These are phyloP conservation scores for Pomacea maculata DNA, from an alignment of 1,140 invertebrate genomes.

Conservation along the genomic window DNA sequence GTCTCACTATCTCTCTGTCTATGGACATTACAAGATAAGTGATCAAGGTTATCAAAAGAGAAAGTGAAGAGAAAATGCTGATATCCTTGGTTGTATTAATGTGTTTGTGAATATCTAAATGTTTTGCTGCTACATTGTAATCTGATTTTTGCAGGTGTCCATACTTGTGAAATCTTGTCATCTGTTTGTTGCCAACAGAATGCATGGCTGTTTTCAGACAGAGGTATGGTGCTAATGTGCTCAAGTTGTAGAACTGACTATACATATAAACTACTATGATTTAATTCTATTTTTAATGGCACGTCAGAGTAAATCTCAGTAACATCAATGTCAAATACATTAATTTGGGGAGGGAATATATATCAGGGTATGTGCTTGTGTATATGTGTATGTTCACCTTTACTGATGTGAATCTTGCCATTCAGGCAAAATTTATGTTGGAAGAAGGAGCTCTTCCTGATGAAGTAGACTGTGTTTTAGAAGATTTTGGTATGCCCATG, in stretches of 20 bases:
- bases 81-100: no score
- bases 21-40: no score
- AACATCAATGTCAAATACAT: no score
- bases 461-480: conserved; percentile 56
- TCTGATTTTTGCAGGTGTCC: conserved; percentile 44
- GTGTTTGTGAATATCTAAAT: no score
- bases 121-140: neutral
- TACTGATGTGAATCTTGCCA: conserved; percentile 2
- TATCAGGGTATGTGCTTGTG: neutral
- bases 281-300: no score
- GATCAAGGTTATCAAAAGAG: no score
- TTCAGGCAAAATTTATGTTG: conserved; percentile 49
- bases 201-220: conserved; percentile 40
- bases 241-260: no score
- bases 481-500: conserved; percentile 62
- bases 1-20: neutral
- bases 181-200: conserved; percentile 63
- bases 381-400: no score
- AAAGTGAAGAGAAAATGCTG: no score
- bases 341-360: no score
- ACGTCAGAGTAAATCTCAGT: no score
- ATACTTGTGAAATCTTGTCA: conserved; percentile 62
- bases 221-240: conserved; percentile 42
- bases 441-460: conserved; percentile 58
- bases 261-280: no score